These are phyloP conservation scores for Heliconius hortense DNA, from an alignment of 2,888 invertebrate genomes.

Conservation along the genomic window DNA sequence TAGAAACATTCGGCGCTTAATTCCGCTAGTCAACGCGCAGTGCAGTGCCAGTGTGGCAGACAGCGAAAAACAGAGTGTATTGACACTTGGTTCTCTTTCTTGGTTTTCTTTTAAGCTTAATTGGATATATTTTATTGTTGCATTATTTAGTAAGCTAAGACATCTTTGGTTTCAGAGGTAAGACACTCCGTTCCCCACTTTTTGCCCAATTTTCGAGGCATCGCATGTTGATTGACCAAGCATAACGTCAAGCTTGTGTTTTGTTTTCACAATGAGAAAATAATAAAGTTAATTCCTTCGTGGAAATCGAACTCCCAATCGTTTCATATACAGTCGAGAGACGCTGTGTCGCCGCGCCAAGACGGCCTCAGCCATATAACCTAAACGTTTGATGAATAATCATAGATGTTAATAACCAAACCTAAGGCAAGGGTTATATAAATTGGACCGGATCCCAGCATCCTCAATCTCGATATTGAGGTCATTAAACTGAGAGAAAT, in stretches of 20 bases:
- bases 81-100: no score
- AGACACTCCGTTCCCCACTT: background rate
- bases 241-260: no score
- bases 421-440: background rate
- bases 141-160: no score
- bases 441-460: background rate
- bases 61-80: no score
- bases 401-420: constrained; percentile 3
- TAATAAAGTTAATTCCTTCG: no score
- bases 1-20: no score
- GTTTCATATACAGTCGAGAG: background rate
- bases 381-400: background rate
- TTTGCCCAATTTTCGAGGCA: background rate
- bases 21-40: no score
- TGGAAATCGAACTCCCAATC: background rate
- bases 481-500: background rate
- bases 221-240: background rate
- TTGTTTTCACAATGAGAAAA: no score
- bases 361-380: background rate
- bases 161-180: no score
- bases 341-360: background rate
- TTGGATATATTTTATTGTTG: no score
- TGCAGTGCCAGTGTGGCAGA: no score
- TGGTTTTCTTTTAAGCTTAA: no score
- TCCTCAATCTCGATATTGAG: constrained; percentile 2